A percentile compares a stretch with the other conserved stretches of the same genome.
These are phyloP conservation scores for Hydropotes inermis DNA, from an alignment of 2,113 vertebrate genomes.

Conservation along the genomic window DNA sequence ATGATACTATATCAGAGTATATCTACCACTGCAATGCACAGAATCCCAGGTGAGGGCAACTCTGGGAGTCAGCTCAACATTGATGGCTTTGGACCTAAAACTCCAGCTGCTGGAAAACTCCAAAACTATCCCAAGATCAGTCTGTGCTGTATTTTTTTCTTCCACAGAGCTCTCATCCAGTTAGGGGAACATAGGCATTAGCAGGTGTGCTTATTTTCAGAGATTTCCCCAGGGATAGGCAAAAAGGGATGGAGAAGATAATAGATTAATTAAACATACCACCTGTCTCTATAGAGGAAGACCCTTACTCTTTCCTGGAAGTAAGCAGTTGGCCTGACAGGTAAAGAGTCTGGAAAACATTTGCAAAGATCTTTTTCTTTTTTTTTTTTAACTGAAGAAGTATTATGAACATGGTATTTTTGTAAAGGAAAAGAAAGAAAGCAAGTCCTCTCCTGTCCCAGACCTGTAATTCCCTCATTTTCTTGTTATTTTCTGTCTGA, in stretches of 20 bases:
- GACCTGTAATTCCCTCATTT: not conserved
- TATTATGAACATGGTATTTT: not conserved
- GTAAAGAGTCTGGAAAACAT: constrained; percentile 6
- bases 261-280: constrained; percentile 21
- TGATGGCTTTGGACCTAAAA: not conserved
- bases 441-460: not conserved
- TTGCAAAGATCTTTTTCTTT: not conserved
- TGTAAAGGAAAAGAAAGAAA: not conserved
- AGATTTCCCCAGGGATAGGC: not conserved
- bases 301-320: not conserved
- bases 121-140: not conserved
- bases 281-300: not conserved
- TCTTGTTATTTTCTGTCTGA: not conserved
- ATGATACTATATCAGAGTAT: constrained; percentile 92
- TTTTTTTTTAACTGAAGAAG: constrained; percentile 21
- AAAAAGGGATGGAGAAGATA: not conserved
- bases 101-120: not conserved
- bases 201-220: not conserved
- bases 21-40: constrained; percentile 96
- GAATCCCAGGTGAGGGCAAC: constrained; percentile 84
- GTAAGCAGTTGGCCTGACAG: not conserved
- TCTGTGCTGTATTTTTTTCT: not conserved
- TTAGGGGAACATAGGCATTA: not conserved
- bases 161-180: not conserved
- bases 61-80: accelerated